Conservation (phyloP, 2,888 invertebrate genomes). For the Tipula unca region DNA sequence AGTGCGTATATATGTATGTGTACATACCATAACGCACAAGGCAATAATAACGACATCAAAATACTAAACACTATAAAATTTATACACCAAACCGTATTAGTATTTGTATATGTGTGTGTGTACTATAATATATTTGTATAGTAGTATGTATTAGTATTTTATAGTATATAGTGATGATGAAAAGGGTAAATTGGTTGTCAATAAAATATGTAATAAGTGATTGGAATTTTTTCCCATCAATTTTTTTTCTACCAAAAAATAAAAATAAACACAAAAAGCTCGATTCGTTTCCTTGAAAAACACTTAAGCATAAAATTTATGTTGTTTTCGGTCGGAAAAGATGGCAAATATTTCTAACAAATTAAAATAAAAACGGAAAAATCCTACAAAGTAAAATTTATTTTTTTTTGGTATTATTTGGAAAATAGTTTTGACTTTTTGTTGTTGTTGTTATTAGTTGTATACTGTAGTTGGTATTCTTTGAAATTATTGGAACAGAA, state of each 20-base stretch:
- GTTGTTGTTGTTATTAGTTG: neutral
- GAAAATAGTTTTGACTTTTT: neutral
- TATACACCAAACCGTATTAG: neutral
- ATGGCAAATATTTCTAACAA: slow-evolving; percentile 1
- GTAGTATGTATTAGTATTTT: neutral
- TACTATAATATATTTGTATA: neutral
- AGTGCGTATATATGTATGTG: neutral
- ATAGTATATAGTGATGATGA: neutral
- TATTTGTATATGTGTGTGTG: neutral
- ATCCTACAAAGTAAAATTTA: neutral
- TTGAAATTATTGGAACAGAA: neutral
- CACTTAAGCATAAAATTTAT: slow-evolving; percentile 4
- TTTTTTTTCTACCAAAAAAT: neutral
- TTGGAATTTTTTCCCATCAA: neutral
- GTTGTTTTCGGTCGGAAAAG: neutral
- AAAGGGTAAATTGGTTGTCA: slow-evolving; percentile 14
- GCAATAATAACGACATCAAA: neutral
- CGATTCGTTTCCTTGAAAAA: neutral
- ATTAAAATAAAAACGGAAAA: slow-evolving; percentile 3
- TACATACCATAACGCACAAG: neutral
- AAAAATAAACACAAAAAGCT: neutral
- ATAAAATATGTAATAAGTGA: slow-evolving; percentile 14
- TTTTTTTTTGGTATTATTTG: neutral
- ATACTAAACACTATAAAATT: neutral
- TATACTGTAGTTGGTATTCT: neutral